A percentile compares a stretch with the other conserved stretches of the same genome.
Evolutionary conservation across 2,113 vertebrate genomes (phyloP).

Genomic region (Chamaetylas fuelleborni): DNA sequence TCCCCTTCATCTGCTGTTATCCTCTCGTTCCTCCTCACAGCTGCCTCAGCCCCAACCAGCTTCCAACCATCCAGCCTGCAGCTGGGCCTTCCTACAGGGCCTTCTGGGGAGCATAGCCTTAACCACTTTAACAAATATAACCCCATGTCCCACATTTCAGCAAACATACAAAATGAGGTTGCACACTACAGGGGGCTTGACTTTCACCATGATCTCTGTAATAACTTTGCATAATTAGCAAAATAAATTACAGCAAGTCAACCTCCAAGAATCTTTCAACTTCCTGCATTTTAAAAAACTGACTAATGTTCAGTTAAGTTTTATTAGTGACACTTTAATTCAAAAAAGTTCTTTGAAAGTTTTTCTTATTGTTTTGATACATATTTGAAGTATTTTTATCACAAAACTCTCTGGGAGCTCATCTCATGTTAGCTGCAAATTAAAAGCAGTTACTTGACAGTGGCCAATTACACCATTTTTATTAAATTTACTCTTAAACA

Average conservation of each 20-base stretch:
- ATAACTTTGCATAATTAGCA: background rate
- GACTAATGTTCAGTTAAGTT: background rate
- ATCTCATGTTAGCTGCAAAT: background rate
- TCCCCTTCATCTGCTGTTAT: too few relatives aligned
- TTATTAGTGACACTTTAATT: background rate
- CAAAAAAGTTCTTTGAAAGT: background rate
- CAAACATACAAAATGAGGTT: background rate
- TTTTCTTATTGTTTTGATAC: background rate
- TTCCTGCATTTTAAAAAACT: background rate
- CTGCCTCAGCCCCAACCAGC: too few relatives aligned
- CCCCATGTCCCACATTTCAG: background rate
- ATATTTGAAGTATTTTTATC: background rate
- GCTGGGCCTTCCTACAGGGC: too few relatives aligned
- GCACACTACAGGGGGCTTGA: background rate
- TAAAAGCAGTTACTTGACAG: background rate
- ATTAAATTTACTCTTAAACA: background rate
- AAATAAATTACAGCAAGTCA: background rate
- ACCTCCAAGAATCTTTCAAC: background rate
- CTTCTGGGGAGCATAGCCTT: too few relatives aligned
- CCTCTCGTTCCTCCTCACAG: too few relatives aligned
- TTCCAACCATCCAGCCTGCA: too few relatives aligned
- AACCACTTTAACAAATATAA: too few relatives aligned
- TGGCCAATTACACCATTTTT: background rate
- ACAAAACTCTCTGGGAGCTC: background rate
- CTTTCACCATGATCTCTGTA: background rate